Percentiles rank a stretch among this genome's conserved stretches.
phyloP scores from a whole-genome alignment of 2,888 invertebrate species.

The Ophion ventricosus region DNA sequence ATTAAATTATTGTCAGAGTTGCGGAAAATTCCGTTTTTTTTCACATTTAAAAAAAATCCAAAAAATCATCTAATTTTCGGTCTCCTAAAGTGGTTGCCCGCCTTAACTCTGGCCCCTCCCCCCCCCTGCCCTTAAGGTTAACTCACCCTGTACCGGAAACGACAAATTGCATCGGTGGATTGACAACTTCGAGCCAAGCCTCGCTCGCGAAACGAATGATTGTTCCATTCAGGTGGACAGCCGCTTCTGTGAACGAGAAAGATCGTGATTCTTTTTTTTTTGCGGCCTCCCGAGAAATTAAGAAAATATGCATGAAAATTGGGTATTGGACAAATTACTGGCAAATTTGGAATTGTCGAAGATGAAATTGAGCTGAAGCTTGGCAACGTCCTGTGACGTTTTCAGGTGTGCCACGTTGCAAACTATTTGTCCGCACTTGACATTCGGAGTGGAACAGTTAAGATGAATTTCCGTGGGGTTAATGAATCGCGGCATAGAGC shows the following conservation, averaged over 20 bases:
- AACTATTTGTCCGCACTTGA: constrained; percentile 69
- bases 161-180: constrained; percentile 62
- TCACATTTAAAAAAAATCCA: no score
- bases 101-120: no score
- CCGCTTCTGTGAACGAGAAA: constrained; percentile 27
- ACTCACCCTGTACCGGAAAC: constrained; percentile 64
- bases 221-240: constrained; percentile 46
- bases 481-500: constrained; percentile 15
- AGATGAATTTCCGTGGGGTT: constrained; percentile 65
- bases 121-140: neutral
- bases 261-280: no score
- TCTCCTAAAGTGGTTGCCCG: no score
- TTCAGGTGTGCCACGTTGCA: constrained; percentile 70
- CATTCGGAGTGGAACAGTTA: constrained; percentile 71
- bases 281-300: neutral
- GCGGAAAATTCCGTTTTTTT: no score
- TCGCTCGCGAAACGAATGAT: constrained; percentile 68
- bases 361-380: constrained; percentile 67
- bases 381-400: constrained; percentile 70
- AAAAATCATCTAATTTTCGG: no score
- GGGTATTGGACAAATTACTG: constrained; percentile 58
- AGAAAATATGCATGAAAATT: neutral
- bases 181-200: constrained; percentile 68
- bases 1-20: no score
- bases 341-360: constrained; percentile 68